A percentile compares a stretch with the other conserved stretches of the same genome.
Conservation (phyloP, 2,113 vertebrate species). For the Macquaria australasica region DNA sequence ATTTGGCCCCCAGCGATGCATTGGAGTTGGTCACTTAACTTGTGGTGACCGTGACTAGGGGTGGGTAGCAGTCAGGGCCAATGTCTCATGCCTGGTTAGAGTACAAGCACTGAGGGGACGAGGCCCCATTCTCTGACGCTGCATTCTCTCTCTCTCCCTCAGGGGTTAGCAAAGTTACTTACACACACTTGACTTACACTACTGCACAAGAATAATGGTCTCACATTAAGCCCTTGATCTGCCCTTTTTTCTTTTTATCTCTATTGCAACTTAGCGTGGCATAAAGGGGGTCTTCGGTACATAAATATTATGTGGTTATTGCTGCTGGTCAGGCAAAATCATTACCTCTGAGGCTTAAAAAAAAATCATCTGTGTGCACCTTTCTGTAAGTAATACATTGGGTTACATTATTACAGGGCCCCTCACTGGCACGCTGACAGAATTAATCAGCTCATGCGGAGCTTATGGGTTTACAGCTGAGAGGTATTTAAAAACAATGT, state of each 20-base stretch:
- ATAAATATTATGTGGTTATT: slow-evolving; percentile 65
- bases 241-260: slow-evolving; percentile 46
- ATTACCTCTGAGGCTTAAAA: slow-evolving; percentile 44
- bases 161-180: slow-evolving; percentile 67
- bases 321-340: slow-evolving; percentile 51
- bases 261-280: slow-evolving; percentile 43
- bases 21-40: slow-evolving; percentile 81
- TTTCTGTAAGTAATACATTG: slow-evolving; percentile 56
- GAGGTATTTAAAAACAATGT: slow-evolving; percentile 60
- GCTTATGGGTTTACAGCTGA: slow-evolving; percentile 57
- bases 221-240: slow-evolving; percentile 69
- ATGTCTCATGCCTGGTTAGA: slow-evolving; percentile 80
- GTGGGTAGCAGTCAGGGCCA: slow-evolving; percentile 62
- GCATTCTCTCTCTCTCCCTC: slow-evolving; percentile 47
- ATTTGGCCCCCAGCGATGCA: slow-evolving; percentile 60
- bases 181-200: slow-evolving; percentile 75
- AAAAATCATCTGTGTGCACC: slow-evolving; percentile 56
- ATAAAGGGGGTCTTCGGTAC: slow-evolving; percentile 40
- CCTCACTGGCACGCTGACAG: slow-evolving; percentile 52
- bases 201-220: slow-evolving; percentile 66
- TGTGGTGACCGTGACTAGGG: slow-evolving; percentile 73
- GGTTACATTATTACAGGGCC: slow-evolving; percentile 48
- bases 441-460: slow-evolving; percentile 50
- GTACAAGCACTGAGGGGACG: slow-evolving; percentile 44
- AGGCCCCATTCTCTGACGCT: slow-evolving; percentile 47